Evolutionary conservation across 2,797 vertebrate genomes (phyloP).

Genomic region (Pipistrellus pygmaeus): DNA sequence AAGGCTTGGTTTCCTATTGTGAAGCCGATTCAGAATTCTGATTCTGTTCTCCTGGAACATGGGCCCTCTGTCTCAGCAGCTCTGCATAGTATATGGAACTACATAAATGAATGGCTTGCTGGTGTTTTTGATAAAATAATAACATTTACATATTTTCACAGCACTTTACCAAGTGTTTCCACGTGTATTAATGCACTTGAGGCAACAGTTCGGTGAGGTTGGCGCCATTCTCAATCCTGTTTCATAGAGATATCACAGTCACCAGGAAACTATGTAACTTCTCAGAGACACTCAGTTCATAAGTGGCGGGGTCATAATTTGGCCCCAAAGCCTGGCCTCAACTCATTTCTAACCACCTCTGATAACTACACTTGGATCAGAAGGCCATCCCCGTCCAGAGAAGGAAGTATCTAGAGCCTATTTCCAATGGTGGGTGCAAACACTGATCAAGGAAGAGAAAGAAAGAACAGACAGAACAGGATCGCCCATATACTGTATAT

Average conservation of each 20-base stretch:
- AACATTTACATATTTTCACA: conserved; percentile 51
- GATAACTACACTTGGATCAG: background rate
- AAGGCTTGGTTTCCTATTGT: background rate
- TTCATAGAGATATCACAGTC: background rate
- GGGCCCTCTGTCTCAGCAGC: background rate
- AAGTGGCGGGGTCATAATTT: background rate
- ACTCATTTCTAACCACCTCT: background rate
- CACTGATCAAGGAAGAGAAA: conserved; percentile 4
- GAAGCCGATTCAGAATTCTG: conserved; percentile 20
- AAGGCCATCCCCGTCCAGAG: background rate
- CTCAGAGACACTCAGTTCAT: conserved; percentile 39
- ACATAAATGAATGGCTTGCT: conserved; percentile 14
- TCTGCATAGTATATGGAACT: background rate
- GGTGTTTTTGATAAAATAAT: conserved; percentile 22
- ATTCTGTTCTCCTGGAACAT: conserved; percentile 43
- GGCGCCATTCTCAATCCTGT: background rate
- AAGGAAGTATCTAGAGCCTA: background rate
- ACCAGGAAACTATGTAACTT: background rate
- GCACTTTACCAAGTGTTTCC: conserved; percentile 30
- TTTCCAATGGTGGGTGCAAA: background rate
- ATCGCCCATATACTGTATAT: background rate
- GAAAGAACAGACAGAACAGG: background rate
- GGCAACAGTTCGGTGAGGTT: background rate
- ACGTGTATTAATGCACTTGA: conserved; percentile 7
- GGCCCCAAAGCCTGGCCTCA: background rate